These are phyloP conservation scores for Trialeurodes vaporariorum DNA, from an alignment of 1,140 invertebrate species.

Conservation along the genomic window DNA sequence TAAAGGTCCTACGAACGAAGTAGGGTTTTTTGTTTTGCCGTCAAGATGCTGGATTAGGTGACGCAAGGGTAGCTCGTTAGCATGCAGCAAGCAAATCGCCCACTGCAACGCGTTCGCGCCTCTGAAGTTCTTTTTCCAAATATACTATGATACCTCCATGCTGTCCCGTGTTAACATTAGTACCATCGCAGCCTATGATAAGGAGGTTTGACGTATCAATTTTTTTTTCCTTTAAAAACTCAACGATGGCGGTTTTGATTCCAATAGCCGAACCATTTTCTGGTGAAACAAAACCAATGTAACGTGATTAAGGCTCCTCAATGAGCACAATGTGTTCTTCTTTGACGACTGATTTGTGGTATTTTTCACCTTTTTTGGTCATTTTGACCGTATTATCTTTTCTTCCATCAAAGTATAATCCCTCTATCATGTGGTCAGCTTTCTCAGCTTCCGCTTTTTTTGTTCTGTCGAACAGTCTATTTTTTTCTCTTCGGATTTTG, in stretches of 20 bases:
- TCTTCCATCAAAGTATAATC: conserved; percentile 6
- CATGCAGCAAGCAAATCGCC: conserved; percentile 27
- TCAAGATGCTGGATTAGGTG: conserved; percentile 27
- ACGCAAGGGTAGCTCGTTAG: conserved; percentile 27
- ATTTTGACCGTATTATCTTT: conserved; percentile 5
- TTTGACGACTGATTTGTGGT: conserved; percentile 14
- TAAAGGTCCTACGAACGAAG: conserved; percentile 23
- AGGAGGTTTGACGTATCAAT: conserved; percentile 9
- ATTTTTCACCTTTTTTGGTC: conserved; percentile 22
- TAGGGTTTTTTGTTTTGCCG: conserved; percentile 25
- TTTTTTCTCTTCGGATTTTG: too few relatives aligned
- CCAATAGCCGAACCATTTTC: conserved; percentile 18
- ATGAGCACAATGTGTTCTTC: conserved; percentile 25
- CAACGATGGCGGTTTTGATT: conserved; percentile 19
- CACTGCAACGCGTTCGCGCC: conserved; percentile 25
- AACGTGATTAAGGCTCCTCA: conserved; percentile 25
- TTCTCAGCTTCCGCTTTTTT: too few relatives aligned
- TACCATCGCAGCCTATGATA: conserved; percentile 17
- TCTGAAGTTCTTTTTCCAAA: conserved; percentile 16
- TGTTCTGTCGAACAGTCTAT: too few relatives aligned
- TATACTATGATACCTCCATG: conserved; percentile 14
- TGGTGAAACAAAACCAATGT: conserved; percentile 25
- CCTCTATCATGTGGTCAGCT: too few relatives aligned
- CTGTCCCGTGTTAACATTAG: conserved; percentile 12
- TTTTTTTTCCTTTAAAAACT: conserved; percentile 15